These are phyloP conservation scores for Drosophila ficusphila DNA, from an alignment of 1,140 invertebrate genomes.

Conservation along the genomic window DNA sequence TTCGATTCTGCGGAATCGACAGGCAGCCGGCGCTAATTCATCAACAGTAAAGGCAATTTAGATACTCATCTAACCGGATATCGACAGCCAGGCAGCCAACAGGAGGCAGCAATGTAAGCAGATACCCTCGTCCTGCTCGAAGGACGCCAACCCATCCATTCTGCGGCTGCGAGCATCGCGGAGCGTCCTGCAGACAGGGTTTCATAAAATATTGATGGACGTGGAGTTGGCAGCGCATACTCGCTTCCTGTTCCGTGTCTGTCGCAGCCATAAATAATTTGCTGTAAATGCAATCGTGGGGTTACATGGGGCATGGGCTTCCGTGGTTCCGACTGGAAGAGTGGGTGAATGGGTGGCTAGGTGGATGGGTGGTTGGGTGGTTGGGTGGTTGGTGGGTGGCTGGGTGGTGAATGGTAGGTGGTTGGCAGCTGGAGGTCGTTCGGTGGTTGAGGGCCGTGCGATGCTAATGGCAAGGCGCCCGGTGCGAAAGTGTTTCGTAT, in stretches of 20 bases:
- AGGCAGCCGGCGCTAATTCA: conserved; percentile 72
- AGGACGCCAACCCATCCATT: conserved; percentile 24
- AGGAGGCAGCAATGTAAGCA: conserved; percentile 50
- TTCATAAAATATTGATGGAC: conserved; percentile 83
- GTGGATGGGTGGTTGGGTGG: background rate
- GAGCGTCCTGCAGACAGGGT: conserved; percentile 74
- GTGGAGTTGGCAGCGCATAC: conserved; percentile 77
- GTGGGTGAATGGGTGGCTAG: background rate
- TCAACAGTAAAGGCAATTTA: conserved; percentile 82
- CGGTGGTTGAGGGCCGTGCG: conserved; percentile 16
- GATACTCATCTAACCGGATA: conserved; percentile 82
- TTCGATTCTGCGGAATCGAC: too few relatives aligned
- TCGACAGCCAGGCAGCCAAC: conserved; percentile 68
- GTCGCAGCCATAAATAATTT: conserved; percentile 83
- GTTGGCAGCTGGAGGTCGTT: background rate
- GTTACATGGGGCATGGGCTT: conserved; percentile 61
- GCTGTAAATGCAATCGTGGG: conserved; percentile 80
- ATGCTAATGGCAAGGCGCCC: conserved; percentile 75
- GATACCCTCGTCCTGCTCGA: conserved; percentile 48
- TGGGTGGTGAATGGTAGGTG: background rate
- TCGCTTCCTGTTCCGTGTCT: conserved; percentile 80
- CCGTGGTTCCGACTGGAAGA: background rate
- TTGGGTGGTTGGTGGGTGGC: background rate
- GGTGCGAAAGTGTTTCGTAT: conserved; percentile 82
- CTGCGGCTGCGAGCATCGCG: conserved; percentile 33